Conservation (phyloP, 2,888 invertebrate species). For the Lysandra bellargus region DNA sequence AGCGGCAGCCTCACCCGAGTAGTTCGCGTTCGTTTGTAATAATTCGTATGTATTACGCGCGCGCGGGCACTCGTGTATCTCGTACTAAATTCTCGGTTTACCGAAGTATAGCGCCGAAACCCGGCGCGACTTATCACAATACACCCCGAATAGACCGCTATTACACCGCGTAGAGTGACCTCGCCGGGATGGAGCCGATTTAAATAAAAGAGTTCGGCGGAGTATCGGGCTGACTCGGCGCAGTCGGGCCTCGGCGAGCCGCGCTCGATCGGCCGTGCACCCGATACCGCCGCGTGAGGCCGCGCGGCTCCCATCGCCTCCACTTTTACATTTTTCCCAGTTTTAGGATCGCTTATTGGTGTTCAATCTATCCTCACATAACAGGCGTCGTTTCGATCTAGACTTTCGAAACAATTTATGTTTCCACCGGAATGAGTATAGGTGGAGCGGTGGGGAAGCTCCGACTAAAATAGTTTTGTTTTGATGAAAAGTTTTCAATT, state of each 20-base stretch:
- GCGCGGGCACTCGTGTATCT: background rate
- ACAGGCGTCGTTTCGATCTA: background rate
- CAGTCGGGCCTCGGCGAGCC: background rate
- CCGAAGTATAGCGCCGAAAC: background rate
- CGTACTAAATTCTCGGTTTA: background rate
- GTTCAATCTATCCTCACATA: background rate
- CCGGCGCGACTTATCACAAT: background rate
- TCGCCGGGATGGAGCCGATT: slow-evolving; percentile 10
- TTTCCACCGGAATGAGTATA: background rate
- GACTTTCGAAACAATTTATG: background rate
- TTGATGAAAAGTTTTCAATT: background rate
- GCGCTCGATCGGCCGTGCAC: background rate
- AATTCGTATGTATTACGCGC: background rate
- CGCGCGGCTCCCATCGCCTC: background rate
- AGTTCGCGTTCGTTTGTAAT: background rate
- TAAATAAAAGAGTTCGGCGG: slow-evolving; percentile 15
- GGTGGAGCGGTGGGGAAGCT: background rate
- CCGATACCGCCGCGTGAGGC: background rate
- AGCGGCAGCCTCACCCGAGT: background rate
- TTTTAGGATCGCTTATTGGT: background rate
- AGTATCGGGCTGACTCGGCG: background rate
- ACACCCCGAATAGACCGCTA: background rate
- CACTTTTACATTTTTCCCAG: background rate
- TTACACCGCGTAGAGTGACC: background rate
- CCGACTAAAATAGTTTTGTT: background rate